Evolutionary conservation across 2,797 vertebrate species (phyloP), one percentile per base, ranked within the genome.

Genomic region (Sorex maritimensis): DNA sequence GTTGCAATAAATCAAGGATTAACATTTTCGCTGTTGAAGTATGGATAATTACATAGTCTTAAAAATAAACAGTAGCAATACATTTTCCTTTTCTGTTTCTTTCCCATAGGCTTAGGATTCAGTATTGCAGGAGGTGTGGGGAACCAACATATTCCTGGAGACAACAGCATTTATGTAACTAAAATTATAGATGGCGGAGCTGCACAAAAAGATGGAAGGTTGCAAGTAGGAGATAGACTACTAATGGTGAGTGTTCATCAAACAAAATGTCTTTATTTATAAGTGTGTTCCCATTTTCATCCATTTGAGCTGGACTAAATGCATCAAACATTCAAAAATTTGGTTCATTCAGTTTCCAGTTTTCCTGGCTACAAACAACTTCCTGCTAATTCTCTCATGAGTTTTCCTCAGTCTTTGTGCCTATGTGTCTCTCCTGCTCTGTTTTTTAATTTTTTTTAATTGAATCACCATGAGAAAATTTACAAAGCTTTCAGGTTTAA

Each of bases 91-190:
- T 30, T 3, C 74, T 74, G 12, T 94, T 52, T 74, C 23, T 95
- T 81, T 91, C 88, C 26, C 92, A 8, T 15, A 99, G 99, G 99
- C 97, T 98, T 99, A 87, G 99, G 99, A 87, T 99, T 99, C 98
- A 99, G 99, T 96, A 99, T 99, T 94, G 99, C 99, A 61, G 99
- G 99, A 95, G 99, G 99, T 41, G 99, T 99, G 93, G 99, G 99
- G 81, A 99, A 99, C 97, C 99, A 99, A 88, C 99, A 99, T 98
- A 99, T 99, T 93, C 99, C 99, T 0, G 99, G 99, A 65, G 99
- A 99, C 98, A 99, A 99, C 98, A 99, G 99, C 97, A 99, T 99
- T 97, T 99, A 99, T 87, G 99, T 99, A 94, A 99, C 99, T 82
- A 99, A 99, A 98, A 99, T 99, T 94, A 99, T 99, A 58, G 99